Conservation (phyloP, 1,140 invertebrate species). For the Cheumatopsyche charites region DNA sequence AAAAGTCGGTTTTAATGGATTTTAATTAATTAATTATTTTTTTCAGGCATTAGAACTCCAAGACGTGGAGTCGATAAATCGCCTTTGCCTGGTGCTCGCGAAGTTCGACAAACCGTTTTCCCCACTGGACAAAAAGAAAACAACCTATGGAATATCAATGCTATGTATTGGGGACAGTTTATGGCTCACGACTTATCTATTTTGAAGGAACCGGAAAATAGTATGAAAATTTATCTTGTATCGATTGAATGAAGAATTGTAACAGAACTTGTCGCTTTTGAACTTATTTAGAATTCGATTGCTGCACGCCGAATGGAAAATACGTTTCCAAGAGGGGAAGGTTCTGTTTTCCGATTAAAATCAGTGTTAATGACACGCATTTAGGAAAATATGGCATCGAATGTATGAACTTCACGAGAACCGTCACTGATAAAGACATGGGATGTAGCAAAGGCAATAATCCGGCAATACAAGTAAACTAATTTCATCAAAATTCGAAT, state of each 20-base stretch:
- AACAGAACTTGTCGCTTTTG: not conserved
- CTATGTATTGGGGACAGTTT: slow-evolving; percentile 64
- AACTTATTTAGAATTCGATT: slow-evolving; percentile 21
- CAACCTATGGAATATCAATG: slow-evolving; percentile 8
- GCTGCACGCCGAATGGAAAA: slow-evolving; percentile 35
- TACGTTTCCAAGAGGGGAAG: slow-evolving; percentile 13
- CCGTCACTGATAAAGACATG: slow-evolving; percentile 59
- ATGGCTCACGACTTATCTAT: slow-evolving; percentile 64
- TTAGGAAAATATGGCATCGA: slow-evolving; percentile 32
- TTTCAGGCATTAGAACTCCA: not conserved
- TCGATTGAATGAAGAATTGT: too few relatives aligned
- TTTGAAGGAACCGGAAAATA: slow-evolving; percentile 33
- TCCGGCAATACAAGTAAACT: slow-evolving; percentile 33
- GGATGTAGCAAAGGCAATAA: slow-evolving; percentile 57
- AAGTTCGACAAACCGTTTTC: slow-evolving; percentile 33
- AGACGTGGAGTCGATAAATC: slow-evolving; percentile 25
- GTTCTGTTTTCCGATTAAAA: slow-evolving; percentile 44
- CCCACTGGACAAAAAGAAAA: not conserved
- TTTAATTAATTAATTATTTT: too few relatives aligned
- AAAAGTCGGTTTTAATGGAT: too few relatives aligned
- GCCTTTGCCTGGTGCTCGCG: slow-evolving; percentile 34
- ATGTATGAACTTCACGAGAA: slow-evolving; percentile 52
- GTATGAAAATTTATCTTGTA: slow-evolving; percentile 2
- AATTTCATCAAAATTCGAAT: not conserved
- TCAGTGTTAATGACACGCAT: slow-evolving; percentile 27